Evolutionary conservation across 2,797 vertebrate genomes (phyloP), one percentile per base, ranked within the genome.

Genomic region (Alcedo atthis): DNA sequence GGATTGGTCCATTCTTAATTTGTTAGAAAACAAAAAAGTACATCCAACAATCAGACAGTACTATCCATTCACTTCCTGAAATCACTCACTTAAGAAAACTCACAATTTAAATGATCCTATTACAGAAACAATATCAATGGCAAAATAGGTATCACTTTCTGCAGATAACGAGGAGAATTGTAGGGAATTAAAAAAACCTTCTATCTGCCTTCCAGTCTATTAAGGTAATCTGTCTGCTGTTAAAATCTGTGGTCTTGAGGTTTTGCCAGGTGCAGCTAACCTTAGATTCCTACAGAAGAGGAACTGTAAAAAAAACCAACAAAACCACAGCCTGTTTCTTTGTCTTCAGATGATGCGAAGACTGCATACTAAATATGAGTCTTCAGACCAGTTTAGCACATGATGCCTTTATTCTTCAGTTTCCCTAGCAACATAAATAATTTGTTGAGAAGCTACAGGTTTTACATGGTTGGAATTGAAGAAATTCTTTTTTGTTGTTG

Each of bases 1-100:
- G 91, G 86, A 99, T 95, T 0, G 98, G 98, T 28, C 98, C 98
- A 0, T 58, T 94, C 99, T 99, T 93, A 42, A 97, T 77, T 48
- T 25, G 58, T 67, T 92, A 4, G 25, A 81, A 45, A 81, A 80
- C 57, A 81, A 79, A 68, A 70, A 86, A 37, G 12, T 30, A 89
- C 35, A 81, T 19, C 9, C 5, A 18, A 49, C 14, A 89, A 59
- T 85, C 32, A 86, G 70, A 35, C 66, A 62, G 25, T 67, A 16
- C 9, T 61, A 19, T 55, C 55, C n/a, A 33, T 42, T 81, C n/a
- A 40, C 24, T 85, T 4, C 12, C 84, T 83, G 8, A 63, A 57
- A 43, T 45, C 15, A 46, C 1, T 55, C 13, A 59, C n/a, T 33
- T 67, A 15, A 84, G 61, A 75, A 58, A 5, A 21, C 9, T 83